phyloP scores from a whole-genome alignment of 2,113 vertebrate species.

The Oxyruncus cristatus region DNA sequence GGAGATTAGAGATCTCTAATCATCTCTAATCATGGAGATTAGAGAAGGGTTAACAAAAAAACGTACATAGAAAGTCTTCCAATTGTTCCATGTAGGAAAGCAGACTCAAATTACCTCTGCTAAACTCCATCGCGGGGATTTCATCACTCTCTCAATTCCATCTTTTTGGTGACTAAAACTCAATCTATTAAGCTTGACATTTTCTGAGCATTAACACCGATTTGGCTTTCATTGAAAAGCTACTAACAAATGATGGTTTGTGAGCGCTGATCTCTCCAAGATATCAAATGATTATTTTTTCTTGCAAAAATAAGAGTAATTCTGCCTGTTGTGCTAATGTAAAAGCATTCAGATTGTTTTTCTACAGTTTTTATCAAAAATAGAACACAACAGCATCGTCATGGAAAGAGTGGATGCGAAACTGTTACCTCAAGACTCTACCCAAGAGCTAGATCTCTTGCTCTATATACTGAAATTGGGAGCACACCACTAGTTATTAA shows the following conservation, averaged over 20 bases:
- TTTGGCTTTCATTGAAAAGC: background rate
- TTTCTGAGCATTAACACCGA: background rate
- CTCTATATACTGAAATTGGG: background rate
- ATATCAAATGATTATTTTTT: background rate
- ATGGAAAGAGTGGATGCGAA: background rate
- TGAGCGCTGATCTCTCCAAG: background rate
- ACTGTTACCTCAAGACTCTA: background rate
- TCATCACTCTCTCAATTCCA: background rate
- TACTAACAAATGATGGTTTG: background rate
- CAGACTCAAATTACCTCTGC: background rate
- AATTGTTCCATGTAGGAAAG: background rate
- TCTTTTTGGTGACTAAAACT: background rate
- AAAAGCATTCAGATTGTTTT: background rate
- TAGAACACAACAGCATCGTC: background rate
- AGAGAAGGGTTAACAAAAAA: background rate
- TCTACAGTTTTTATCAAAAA: background rate
- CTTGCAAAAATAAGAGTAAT: background rate
- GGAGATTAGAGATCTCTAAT: background rate
- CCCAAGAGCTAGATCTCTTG: background rate
- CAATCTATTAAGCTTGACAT: background rate
- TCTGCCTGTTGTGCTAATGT: rapidly evolving
- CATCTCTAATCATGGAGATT: background rate
- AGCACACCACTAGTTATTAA: background rate
- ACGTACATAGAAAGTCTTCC: background rate
- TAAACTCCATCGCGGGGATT: background rate